phyloP scores from a whole-genome alignment of 2,888 invertebrate genomes.

The Polymixis lichenea region DNA sequence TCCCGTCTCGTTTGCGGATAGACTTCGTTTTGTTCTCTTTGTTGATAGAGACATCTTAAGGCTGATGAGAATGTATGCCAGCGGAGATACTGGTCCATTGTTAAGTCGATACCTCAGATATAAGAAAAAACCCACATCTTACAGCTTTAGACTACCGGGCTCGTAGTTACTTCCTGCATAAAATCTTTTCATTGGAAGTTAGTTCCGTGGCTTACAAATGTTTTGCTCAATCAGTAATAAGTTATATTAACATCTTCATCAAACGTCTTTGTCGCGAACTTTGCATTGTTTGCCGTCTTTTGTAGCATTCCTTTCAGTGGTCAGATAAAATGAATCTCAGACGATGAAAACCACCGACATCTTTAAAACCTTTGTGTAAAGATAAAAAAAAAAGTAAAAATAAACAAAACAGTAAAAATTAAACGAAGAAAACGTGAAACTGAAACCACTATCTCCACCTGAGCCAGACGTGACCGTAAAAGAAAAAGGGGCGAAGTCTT shows the following conservation, averaged over 20 bases:
- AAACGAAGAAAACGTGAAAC: slow-evolving; percentile 66
- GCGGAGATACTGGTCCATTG: background rate
- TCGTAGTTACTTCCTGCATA: background rate
- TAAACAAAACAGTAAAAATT: slow-evolving; percentile 70
- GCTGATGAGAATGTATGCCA: background rate
- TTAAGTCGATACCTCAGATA: background rate
- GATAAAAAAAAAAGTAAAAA: slow-evolving; percentile 27
- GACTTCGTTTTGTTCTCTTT: background rate
- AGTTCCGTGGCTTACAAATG: too few relatives aligned
- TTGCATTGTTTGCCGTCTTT: background rate
- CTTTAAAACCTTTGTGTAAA: slow-evolving; percentile 24
- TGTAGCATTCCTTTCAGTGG: background rate
- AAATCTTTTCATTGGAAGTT: too few relatives aligned
- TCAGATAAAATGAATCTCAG: slow-evolving; percentile 5
- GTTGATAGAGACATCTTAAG: background rate
- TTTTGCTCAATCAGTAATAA: background rate
- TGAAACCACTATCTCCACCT: slow-evolving; percentile 78
- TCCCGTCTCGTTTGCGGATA: background rate
- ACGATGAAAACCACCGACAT: background rate
- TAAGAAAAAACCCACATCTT: background rate
- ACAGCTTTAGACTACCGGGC: background rate
- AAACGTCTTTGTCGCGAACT: background rate
- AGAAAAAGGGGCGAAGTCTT: slow-evolving; percentile 88
- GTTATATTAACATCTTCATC: background rate
- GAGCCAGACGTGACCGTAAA: slow-evolving; percentile 89